Evolutionary conservation across 2,888 invertebrate species (phyloP).

Genomic region (Eupithecia exiguata): DNA sequence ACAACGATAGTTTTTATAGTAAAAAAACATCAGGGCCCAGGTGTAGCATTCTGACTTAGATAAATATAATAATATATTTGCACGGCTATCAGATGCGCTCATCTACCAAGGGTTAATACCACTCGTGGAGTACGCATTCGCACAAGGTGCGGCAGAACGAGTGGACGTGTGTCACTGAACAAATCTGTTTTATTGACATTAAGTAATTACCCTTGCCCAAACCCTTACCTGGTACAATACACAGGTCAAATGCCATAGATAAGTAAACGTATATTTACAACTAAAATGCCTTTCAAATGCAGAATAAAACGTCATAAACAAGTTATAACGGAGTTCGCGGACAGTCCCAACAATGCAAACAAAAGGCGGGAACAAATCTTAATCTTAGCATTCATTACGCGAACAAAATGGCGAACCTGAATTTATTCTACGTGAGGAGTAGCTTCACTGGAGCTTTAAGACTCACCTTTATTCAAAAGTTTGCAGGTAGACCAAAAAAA

Average conservation of each 20-base stretch:
- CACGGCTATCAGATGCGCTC: no score
- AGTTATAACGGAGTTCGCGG: constrained; percentile 54
- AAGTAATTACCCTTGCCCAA: no score
- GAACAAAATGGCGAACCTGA: constrained; percentile 78
- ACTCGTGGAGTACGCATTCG: no score
- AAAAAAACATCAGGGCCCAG: not conserved
- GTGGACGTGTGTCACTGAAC: no score
- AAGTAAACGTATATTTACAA: not conserved
- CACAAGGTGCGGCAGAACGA: no score
- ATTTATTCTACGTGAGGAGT: constrained; percentile 77
- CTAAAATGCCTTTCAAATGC: constrained; percentile 30
- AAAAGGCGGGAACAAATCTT: constrained; percentile 80
- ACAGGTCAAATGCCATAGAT: not conserved
- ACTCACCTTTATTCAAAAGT: not conserved
- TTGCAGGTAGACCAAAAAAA: no score
- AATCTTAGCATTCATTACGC: constrained; percentile 82
- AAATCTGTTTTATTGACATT: no score
- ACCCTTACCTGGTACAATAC: no score
- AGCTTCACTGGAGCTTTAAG: constrained; percentile 59
- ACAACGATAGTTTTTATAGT: no score
- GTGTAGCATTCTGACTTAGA: no score
- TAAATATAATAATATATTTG: no score
- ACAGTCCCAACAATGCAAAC: constrained; percentile 74
- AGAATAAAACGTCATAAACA: constrained; percentile 38
- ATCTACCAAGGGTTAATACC: no score